Conservation (phyloP, 2,888 invertebrate genomes). For the Temnothorax ravouxi region DNA sequence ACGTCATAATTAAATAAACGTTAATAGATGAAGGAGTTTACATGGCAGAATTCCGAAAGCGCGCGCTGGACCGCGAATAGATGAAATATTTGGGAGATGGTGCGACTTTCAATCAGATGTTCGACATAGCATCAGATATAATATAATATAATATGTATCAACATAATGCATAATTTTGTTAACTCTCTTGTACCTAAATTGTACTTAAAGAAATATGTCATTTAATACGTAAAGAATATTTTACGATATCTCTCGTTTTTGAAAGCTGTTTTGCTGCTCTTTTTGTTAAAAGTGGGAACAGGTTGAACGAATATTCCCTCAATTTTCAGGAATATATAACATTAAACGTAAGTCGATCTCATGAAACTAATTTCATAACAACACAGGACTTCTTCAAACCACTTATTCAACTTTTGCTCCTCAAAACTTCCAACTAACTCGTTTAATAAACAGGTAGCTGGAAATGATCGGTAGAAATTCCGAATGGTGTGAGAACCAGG, state of each 20-base stretch:
- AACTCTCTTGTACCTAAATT: not conserved
- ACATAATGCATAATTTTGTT: not conserved
- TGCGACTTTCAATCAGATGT: not conserved
- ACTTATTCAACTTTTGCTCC: not conserved
- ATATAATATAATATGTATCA: not conserved
- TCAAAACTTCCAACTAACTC: not conserved
- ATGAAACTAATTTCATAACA: not conserved
- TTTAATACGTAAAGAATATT: not conserved
- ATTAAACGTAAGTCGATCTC: not conserved
- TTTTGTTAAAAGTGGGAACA: not conserved
- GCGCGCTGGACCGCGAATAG: not conserved
- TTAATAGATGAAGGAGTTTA: conserved; percentile 13
- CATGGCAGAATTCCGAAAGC: not conserved
- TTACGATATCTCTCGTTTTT: not conserved
- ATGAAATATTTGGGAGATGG: conserved; percentile 1
- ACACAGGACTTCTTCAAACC: not conserved
- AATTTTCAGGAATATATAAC: not conserved
- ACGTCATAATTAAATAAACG: not conserved
- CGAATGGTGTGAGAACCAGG: not conserved
- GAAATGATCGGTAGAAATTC: not conserved
- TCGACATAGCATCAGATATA: not conserved
- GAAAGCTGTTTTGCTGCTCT: not conserved
- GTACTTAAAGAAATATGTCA: too few relatives aligned
- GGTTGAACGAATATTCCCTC: not conserved
- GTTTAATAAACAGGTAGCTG: not conserved